phyloP scores from a whole-genome alignment of 2,113 vertebrate genomes.

The Spilogale gracilis region DNA sequence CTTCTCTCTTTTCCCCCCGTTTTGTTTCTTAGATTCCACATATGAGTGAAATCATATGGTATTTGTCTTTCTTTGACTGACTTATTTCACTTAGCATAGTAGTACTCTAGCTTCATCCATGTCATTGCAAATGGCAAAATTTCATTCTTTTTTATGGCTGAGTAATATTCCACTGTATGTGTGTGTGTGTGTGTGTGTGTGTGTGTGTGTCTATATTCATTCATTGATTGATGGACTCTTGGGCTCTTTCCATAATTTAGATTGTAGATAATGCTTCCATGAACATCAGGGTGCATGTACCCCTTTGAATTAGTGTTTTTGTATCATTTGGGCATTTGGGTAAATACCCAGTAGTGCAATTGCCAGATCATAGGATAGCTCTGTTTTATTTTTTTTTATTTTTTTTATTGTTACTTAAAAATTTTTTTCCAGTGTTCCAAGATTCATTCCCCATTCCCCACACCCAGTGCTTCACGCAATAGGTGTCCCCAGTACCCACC shows the following conservation, averaged over 20 bases:
- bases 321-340: not conserved
- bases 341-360: not conserved
- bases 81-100: not conserved
- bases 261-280: not conserved
- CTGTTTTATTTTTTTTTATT: not conserved
- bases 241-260: not conserved
- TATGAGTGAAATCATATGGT: not conserved
- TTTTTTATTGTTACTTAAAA: too few relatives aligned
- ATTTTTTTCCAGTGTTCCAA: too few relatives aligned
- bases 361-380: not conserved
- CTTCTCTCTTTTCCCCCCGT: too few relatives aligned
- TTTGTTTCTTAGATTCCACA: not conserved
- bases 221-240: not conserved
- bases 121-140: not conserved
- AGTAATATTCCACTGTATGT: not conserved
- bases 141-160: not conserved
- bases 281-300: not conserved
- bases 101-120: not conserved
- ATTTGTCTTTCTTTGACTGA: not conserved
- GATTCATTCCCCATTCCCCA: too few relatives aligned
- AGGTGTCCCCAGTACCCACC: too few relatives aligned
- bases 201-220: not conserved
- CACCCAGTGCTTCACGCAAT: too few relatives aligned
- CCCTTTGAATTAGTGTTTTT: not conserved
- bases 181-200: too few relatives aligned